phyloP scores from a whole-genome alignment of 2,113 vertebrate genomes.

The Burhinus oedicnemus region DNA sequence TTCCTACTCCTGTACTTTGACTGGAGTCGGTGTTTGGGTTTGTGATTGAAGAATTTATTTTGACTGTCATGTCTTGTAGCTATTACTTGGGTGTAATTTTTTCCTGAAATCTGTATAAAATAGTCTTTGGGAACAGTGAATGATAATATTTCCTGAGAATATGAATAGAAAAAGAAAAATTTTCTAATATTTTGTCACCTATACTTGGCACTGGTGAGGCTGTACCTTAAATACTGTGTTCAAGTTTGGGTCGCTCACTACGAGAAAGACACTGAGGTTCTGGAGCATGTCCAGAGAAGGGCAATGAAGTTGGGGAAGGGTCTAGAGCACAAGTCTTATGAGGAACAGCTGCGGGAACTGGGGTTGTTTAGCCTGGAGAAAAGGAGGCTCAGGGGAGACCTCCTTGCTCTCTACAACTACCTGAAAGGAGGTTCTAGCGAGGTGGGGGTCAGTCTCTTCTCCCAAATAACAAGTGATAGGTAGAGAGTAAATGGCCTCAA shows the following conservation, averaged over 20 bases:
- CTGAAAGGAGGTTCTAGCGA: neutral
- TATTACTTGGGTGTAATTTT: too few species aligned
- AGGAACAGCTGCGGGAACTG: neutral
- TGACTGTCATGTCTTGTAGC: too few species aligned
- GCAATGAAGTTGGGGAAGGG: fast-evolving
- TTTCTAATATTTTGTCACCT: too few species aligned
- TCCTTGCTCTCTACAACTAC: neutral
- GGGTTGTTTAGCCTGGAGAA: neutral
- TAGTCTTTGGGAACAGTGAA: too few species aligned
- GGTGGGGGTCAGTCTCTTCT: neutral
- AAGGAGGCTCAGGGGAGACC: neutral
- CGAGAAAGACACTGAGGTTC: neutral
- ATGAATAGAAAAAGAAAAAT: too few species aligned
- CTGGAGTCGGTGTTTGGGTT: too few species aligned
- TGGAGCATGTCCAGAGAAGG: fast-evolving
- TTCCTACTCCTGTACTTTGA: too few species aligned
- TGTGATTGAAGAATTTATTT: too few species aligned
- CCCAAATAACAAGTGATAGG: neutral
- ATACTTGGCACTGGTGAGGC: neutral
- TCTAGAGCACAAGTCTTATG: too few species aligned
- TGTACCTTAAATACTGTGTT: fast-evolving
- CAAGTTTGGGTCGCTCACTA: neutral
- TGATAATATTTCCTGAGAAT: too few species aligned
- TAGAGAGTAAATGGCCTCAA: neutral
- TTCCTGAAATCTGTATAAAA: too few species aligned